A percentile compares a stretch with the other conserved stretches of the same genome.
Evolutionary conservation across 1,140 invertebrate species (phyloP).

Genomic region (Nymphalis io): DNA sequence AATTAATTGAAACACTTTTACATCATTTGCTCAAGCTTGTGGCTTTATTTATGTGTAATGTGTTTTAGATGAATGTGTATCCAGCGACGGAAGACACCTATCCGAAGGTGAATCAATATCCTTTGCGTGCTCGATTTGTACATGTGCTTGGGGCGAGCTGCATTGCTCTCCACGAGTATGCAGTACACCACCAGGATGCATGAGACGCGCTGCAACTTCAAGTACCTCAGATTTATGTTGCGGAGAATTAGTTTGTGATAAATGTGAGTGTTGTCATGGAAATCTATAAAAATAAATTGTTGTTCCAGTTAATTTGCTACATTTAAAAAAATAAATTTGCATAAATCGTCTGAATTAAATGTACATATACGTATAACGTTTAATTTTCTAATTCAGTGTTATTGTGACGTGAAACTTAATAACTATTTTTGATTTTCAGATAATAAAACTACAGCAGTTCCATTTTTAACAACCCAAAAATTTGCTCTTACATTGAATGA

Average conservation of each 20-base stretch:
- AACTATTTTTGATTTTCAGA: constrained; percentile 41
- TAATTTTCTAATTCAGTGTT: too few relatives aligned
- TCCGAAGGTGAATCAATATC: constrained; percentile 53
- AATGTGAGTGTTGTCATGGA: constrained; percentile 42
- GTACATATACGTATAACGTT: too few relatives aligned
- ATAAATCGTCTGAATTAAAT: too few relatives aligned
- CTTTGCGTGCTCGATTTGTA: constrained; percentile 58
- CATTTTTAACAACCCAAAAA: constrained; percentile 31
- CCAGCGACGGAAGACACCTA: constrained; percentile 54
- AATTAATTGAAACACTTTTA: constrained; percentile 1
- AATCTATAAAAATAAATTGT: not conserved
- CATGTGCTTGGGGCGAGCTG: constrained; percentile 57
- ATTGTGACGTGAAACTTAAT: not conserved
- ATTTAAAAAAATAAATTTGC: too few relatives aligned
- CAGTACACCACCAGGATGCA: constrained; percentile 48
- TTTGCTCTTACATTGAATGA: constrained; percentile 30
- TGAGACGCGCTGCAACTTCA: constrained; percentile 35
- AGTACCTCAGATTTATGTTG: constrained; percentile 56
- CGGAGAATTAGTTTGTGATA: constrained; percentile 61
- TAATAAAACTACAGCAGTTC: constrained; percentile 44
- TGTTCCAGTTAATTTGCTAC: not conserved
- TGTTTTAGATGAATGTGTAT: constrained; percentile 56
- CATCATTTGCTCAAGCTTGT: too few relatives aligned
- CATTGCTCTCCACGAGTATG: constrained; percentile 56
- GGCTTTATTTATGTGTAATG: not conserved